Evolutionary conservation across 1,140 invertebrate species (phyloP).

Genomic region (Camponotus floridanus): DNA sequence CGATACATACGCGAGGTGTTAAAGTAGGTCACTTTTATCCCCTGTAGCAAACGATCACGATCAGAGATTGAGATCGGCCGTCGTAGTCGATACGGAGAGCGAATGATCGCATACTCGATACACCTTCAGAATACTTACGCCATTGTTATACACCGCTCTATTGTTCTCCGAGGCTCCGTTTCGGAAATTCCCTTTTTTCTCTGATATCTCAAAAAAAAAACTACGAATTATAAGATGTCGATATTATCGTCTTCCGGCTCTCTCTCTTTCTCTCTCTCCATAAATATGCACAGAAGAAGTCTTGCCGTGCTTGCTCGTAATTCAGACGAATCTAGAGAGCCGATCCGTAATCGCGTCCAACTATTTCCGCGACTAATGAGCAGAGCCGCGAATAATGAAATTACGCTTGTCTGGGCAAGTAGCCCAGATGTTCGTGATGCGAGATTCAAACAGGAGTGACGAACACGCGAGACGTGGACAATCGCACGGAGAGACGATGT

Average conservation of each 20-base stretch:
- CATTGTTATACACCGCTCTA: conserved; percentile 18
- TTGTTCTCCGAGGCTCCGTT: background rate
- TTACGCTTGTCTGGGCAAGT: conserved; percentile 57
- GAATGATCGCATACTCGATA: conserved; percentile 40
- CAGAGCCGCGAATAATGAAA: conserved; percentile 60
- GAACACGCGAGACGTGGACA: background rate
- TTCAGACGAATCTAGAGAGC: conserved; percentile 55
- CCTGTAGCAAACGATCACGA: conserved; percentile 74
- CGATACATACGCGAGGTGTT: conserved; percentile 28
- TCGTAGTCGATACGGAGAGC: conserved; percentile 33
- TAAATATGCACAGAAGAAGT: conserved; percentile 11
- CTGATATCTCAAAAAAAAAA: background rate
- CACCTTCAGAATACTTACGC: background rate
- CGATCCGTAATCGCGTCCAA: conserved; percentile 55
- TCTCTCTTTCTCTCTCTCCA: background rate
- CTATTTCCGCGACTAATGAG: conserved; percentile 62
- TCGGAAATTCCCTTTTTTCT: background rate
- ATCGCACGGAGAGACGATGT: background rate
- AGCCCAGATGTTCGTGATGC: conserved; percentile 28
- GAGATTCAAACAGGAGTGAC: conserved; percentile 38
- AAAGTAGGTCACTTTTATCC: conserved; percentile 76
- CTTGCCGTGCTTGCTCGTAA: conserved; percentile 26
- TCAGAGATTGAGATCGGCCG: conserved; percentile 63
- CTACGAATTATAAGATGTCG: background rate
- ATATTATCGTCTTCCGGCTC: background rate